Conservation (phyloP, 2,888 invertebrate genomes). For the Nomada flava region DNA sequence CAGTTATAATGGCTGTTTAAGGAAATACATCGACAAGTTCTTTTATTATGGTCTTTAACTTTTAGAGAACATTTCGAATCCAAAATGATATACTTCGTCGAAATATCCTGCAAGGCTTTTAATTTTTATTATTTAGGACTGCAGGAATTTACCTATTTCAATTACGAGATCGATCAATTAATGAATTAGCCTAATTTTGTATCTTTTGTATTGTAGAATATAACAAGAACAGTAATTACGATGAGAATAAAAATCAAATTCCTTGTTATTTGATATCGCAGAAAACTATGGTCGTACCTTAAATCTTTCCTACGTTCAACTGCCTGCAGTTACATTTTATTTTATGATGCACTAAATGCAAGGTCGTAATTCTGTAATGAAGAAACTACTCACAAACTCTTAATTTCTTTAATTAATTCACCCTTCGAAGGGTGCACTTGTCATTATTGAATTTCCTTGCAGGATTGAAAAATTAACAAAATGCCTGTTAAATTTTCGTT, state of each 20-base stretch:
- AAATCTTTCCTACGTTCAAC: background rate
- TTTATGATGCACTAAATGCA: background rate
- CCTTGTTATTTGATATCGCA: background rate
- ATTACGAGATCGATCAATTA: background rate
- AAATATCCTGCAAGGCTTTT: no score
- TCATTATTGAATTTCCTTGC: background rate
- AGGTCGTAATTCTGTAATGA: conserved; percentile 2
- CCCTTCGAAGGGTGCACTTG: background rate
- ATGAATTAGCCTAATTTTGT: background rate
- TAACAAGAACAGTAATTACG: no score
- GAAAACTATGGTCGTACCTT: background rate
- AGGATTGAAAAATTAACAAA: background rate
- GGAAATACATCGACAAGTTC: no score
- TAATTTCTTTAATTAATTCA: conserved; percentile 2
- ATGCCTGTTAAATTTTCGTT: no score
- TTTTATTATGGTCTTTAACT: no score
- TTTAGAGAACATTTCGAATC: background rate
- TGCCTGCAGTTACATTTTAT: background rate
- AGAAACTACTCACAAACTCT: background rate
- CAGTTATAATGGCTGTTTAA: no score
- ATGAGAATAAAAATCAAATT: background rate
- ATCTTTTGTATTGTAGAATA: no score
- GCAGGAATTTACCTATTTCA: no score
- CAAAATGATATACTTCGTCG: background rate
- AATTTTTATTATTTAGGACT: no score